Evolutionary conservation across 2,797 vertebrate genomes (phyloP).

Genomic region (Manis javanica): DNA sequence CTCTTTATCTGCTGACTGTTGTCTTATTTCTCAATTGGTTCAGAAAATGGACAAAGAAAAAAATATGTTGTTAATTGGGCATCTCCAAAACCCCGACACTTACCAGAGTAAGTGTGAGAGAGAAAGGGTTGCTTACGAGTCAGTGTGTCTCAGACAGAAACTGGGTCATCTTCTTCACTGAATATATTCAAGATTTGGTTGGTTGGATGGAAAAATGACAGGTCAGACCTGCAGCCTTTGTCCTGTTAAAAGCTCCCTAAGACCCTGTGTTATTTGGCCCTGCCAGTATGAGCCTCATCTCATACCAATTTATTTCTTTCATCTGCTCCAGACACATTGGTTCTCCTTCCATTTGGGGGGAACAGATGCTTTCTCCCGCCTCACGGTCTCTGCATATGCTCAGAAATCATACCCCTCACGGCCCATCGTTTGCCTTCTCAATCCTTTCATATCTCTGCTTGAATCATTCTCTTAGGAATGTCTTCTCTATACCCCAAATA

Average conservation of each 20-base stretch:
- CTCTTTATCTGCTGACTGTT: neutral
- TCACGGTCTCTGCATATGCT: neutral
- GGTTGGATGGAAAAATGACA: neutral
- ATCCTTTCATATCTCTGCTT: neutral
- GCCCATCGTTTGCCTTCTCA: neutral
- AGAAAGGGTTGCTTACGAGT: neutral
- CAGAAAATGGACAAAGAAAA: neutral
- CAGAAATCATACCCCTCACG: neutral
- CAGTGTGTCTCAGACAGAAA: neutral
- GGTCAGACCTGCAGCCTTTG: neutral
- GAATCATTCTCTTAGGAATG: neutral
- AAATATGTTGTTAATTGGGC: neutral
- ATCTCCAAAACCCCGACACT: neutral
- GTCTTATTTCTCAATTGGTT: neutral
- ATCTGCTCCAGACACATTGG: neutral
- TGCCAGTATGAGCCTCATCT: neutral
- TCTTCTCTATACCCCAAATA: neutral
- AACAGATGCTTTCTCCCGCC: neutral
- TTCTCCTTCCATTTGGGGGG: neutral
- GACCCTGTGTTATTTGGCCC: neutral
- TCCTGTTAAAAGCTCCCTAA: neutral
- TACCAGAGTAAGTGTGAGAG: neutral
- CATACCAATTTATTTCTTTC: neutral
- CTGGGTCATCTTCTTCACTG: neutral
- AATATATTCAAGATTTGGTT: neutral